Conservation (phyloP, 2,888 invertebrate genomes). For the Diaperis boleti region DNA sequence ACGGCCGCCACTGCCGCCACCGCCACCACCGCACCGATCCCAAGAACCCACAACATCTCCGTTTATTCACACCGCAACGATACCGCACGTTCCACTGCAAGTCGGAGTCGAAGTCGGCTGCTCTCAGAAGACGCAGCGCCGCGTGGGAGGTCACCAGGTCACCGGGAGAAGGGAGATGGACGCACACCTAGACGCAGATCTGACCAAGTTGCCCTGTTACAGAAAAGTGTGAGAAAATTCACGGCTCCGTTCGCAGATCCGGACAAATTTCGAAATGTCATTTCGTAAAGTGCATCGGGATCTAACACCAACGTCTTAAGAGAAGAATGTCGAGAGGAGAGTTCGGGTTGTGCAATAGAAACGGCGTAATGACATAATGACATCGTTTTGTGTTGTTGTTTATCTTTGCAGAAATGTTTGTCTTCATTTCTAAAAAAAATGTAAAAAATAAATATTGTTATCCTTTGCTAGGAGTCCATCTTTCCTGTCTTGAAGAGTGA, state of each 20-base stretch:
- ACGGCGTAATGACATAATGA: background rate
- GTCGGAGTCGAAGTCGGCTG: slow-evolving; percentile 28
- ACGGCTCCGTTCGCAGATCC: slow-evolving; percentile 3
- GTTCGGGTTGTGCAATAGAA: slow-evolving; percentile 10
- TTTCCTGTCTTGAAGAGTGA: no score
- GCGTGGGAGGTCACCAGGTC: slow-evolving; percentile 44
- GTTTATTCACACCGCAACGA: slow-evolving; percentile 12
- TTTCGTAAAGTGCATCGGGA: slow-evolving; percentile 27
- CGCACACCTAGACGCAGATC: slow-evolving; percentile 15
- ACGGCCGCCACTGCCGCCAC: slow-evolving; percentile 1
- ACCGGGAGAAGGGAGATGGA: slow-evolving; percentile 35
- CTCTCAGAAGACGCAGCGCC: slow-evolving; percentile 37
- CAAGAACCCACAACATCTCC: slow-evolving; percentile 25
- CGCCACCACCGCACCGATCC: slow-evolving; percentile 5
- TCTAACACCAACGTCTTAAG: background rate
- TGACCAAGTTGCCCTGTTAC: slow-evolving; percentile 11
- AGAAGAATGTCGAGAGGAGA: slow-evolving; percentile 14
- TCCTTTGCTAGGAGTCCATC: no score
- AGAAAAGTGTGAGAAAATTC: slow-evolving; percentile 10
- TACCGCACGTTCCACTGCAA: slow-evolving; percentile 33
- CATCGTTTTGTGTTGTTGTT: slow-evolving; percentile 4
- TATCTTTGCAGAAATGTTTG: no score
- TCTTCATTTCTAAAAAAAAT: no score
- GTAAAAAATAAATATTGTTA: no score
- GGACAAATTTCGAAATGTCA: slow-evolving; percentile 14